Conservation (phyloP, 2,888 invertebrate species). For the Troilus luridus region DNA sequence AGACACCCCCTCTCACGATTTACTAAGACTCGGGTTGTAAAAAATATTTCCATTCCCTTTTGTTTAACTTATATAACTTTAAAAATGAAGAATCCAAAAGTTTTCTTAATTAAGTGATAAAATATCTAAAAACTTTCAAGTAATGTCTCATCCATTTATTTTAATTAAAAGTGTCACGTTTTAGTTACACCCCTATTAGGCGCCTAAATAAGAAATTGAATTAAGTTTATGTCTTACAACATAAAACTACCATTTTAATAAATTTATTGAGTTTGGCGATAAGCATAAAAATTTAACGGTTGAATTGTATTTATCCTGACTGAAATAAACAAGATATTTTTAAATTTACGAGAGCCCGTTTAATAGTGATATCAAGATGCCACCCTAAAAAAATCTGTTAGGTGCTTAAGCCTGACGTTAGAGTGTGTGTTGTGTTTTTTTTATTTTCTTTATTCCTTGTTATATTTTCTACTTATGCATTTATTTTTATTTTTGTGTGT, state of each 20-base stretch:
- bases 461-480: slow-evolving; percentile 44
- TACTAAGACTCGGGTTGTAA: too few relatives aligned
- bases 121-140: background rate
- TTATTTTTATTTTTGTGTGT: slow-evolving; percentile 46
- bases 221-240: background rate
- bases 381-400: slow-evolving; percentile 27
- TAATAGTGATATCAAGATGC: slow-evolving; percentile 21
- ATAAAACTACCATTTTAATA: background rate
- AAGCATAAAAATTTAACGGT: background rate
- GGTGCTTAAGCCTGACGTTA: slow-evolving; percentile 41
- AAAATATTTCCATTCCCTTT: background rate
- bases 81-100: background rate
- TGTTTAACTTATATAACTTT: background rate
- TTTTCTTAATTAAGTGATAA: background rate
- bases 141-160: background rate
- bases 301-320: background rate
- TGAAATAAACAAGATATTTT: background rate
- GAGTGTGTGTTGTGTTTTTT: slow-evolving; percentile 40
- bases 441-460: slow-evolving; percentile 24
- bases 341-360: background rate
- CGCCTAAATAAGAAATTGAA: slow-evolving; percentile 15
- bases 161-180: background rate
- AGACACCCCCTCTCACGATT: background rate
- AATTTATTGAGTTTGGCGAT: background rate
- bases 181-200: background rate